phyloP scores from a whole-genome alignment of 2,888 invertebrate species.

The Drosophila kambysellisi region DNA sequence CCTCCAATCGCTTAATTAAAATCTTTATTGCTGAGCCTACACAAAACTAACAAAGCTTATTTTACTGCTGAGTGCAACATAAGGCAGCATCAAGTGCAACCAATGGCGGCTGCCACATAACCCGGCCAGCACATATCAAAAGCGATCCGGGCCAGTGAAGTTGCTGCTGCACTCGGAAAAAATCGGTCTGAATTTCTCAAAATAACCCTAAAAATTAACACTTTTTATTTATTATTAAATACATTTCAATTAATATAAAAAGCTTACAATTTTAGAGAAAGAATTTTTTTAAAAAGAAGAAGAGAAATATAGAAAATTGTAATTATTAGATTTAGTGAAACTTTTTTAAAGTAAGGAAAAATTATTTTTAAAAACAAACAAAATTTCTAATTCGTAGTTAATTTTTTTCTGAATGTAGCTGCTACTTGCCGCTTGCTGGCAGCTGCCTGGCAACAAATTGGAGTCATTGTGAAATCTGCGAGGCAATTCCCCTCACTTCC shows the following conservation, averaged over 20 bases:
- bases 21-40: conserved; percentile 66
- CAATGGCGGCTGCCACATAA: conserved; percentile 45
- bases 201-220: not conserved
- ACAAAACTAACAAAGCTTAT: conserved; percentile 41
- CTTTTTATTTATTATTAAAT: not conserved
- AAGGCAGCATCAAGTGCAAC: conserved; percentile 34
- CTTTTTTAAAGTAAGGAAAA: not conserved
- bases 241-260: not conserved
- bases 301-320: too few species aligned
- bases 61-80: conserved; percentile 32
- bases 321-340: too few species aligned
- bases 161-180: not conserved
- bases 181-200: not conserved
- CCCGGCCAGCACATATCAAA: conserved; percentile 58
- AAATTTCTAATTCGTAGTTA: not conserved
- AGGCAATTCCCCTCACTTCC: conserved; percentile 42
- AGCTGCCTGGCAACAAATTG: conserved; percentile 39
- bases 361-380: not conserved
- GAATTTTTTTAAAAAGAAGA: too few species aligned
- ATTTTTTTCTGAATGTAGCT: not conserved
- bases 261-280: too few species aligned
- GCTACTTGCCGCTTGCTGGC: conserved; percentile 4
- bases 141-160: conserved; percentile 31
- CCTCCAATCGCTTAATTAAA: conserved; percentile 78
- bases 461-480: conserved; percentile 67